phyloP scores from a whole-genome alignment of 2,113 vertebrate genomes.

The Salvelinus alpinus region DNA sequence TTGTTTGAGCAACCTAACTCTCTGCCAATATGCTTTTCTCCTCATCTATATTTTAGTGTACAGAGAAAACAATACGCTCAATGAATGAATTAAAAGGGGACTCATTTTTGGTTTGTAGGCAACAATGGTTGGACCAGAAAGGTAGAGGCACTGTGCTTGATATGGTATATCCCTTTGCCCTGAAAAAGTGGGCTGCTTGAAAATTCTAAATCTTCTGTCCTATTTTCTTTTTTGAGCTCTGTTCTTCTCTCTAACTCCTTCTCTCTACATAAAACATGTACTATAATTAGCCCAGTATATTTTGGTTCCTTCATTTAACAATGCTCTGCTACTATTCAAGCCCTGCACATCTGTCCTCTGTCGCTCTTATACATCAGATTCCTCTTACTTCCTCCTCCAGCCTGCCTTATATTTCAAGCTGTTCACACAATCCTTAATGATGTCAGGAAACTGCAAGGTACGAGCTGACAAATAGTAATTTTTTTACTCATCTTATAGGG shows the following conservation, averaged over 20 bases:
- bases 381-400: conserved; percentile 53
- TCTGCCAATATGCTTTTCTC: conserved; percentile 41
- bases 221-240: neutral
- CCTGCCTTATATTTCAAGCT: conserved; percentile 60
- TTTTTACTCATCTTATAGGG: too few species aligned
- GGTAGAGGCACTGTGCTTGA: neutral
- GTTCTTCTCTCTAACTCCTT: neutral
- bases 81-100: conserved; percentile 26
- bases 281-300: conserved; percentile 17
- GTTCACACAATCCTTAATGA: conserved; percentile 37
- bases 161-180: neutral
- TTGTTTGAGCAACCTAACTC: conserved; percentile 21
- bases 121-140: neutral
- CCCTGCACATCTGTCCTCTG: conserved; percentile 7
- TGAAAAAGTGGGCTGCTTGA: neutral
- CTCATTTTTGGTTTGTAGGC: neutral
- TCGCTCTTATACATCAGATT: conserved; percentile 32
- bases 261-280: conserved; percentile 1
- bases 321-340: conserved; percentile 14
- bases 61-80: conserved; percentile 51
- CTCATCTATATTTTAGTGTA: conserved; percentile 54
- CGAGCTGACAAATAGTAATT: conserved; percentile 27
- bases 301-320: conserved; percentile 10
- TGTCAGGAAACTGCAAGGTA: conserved; percentile 24
- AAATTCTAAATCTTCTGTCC: neutral